Evolutionary conservation across 2,113 vertebrate genomes (phyloP), one percentile per base, ranked within the genome.

Genomic region (Zosterops lateralis): DNA sequence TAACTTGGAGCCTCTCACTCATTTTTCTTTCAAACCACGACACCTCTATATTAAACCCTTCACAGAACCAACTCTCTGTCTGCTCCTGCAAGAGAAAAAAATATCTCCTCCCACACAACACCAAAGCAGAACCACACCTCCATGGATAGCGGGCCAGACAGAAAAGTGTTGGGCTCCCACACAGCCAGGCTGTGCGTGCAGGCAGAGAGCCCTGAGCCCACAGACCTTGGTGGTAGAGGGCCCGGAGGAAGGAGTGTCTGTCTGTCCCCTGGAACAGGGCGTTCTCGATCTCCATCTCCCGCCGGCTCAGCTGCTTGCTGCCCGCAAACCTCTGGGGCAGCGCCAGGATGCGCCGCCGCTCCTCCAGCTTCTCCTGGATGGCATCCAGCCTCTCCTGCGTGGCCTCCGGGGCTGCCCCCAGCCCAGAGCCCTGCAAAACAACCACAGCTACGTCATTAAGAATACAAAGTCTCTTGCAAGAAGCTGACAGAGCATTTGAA

Each of bases 221-320:
- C 64, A 6, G 83, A 99, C 99, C 99, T 98, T 98, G 95, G 42
- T 99, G 99, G 97, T 99, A 99, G 77, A 99, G 98, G 0, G 98
- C 98, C 17, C 98, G 93, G 57, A 99, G 98, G 95, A 99, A 99
- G 64, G 98, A 97, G 61, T 97, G 98, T 1, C 98, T 98, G 77
- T 99, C 98, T 8, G 90, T 98, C 28, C 99, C 99, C 84, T 99
- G 99, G 91, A 99, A 99, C 67, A 99, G 98, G 5, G 99, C 98
- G 4, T 96, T 98, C 85, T 99, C 99, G 17, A 99, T 99, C 97
- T 99, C 99, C 98, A 99, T 99, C 97, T 99, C 98, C 28, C 99
- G 95, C 2, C 99, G 98, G 50, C 98, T 99, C 85, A 99, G 98
- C 18, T 98, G 98, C 45, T 97, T 98, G 96, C 99, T 99, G 96